Conservation (phyloP, 2,797 vertebrate genomes). For the Catostomus latipinnis region DNA sequence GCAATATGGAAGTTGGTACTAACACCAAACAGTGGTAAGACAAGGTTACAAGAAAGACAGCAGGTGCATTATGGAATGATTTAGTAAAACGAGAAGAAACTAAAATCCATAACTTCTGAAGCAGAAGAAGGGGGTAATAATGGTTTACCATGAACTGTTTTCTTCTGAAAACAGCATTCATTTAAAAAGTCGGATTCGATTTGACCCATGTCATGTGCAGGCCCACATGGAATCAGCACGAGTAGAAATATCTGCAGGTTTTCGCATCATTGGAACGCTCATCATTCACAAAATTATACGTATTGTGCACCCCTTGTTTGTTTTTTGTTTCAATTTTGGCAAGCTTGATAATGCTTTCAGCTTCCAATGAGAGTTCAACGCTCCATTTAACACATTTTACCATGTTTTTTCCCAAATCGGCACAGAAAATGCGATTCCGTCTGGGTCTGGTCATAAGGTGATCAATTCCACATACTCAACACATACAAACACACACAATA, state of each 20-base stretch:
- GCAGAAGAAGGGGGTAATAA: background rate
- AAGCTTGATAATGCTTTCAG: background rate
- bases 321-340: background rate
- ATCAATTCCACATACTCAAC: conserved; percentile 21
- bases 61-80: conserved; percentile 72
- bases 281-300: too few relatives aligned
- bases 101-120: conserved; percentile 41
- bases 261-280: too few relatives aligned
- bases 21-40: conserved; percentile 11
- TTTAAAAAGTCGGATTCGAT: background rate
- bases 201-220: conserved; percentile 44
- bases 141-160: background rate
- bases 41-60: conserved; percentile 35
- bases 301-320: background rate
- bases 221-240: conserved; percentile 53
- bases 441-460: background rate
- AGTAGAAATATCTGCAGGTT: too few relatives aligned
- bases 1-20: background rate
- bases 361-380: background rate
- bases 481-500: conserved; percentile 7
- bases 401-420: background rate
- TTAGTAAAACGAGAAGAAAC: conserved; percentile 67
- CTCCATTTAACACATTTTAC: too few relatives aligned
- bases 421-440: background rate
- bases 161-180: background rate